Conservation (phyloP, 2,888 invertebrate species). For the Mesochorus sp. region DNA sequence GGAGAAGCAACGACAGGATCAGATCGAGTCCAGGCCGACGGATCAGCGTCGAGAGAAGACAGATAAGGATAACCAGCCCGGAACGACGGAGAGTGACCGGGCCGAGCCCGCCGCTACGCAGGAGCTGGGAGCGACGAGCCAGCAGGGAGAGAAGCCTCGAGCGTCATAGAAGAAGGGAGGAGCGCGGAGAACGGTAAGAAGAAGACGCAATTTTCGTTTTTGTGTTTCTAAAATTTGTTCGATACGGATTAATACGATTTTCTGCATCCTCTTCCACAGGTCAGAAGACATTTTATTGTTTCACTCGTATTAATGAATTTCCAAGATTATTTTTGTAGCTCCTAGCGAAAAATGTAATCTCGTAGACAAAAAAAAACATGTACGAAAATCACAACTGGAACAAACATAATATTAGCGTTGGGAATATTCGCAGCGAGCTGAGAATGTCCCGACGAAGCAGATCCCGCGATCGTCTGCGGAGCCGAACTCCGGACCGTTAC, state of each 20-base stretch:
- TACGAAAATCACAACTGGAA: constrained; percentile 1
- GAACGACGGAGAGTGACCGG: constrained; percentile 69
- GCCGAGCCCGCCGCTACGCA: constrained; percentile 58
- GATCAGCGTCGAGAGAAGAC: constrained; percentile 56
- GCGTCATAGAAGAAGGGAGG: constrained; percentile 73
- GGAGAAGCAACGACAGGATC: constrained; percentile 66
- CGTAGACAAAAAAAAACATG: constrained; percentile 24
- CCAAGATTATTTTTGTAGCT: too few relatives aligned
- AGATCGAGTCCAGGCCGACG: constrained; percentile 63
- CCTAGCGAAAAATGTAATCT: not conserved
- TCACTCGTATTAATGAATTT: too few relatives aligned
- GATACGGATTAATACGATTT: not conserved
- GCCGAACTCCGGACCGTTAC: constrained; percentile 70
- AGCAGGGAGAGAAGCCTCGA: constrained; percentile 76
- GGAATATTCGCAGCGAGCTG: constrained; percentile 66
- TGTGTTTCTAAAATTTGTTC: not conserved
- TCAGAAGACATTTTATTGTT: too few relatives aligned
- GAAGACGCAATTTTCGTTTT: constrained; percentile 3
- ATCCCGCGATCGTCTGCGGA: constrained; percentile 77
- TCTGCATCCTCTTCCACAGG: too few relatives aligned
- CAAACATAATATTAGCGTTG: constrained; percentile 46
- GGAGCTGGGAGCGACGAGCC: constrained; percentile 72
- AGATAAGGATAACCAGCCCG: constrained; percentile 66
- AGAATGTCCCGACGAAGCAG: constrained; percentile 74
- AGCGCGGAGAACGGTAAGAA: constrained; percentile 80